Percentiles rank a stretch among this genome's conserved stretches.
phyloP scores from a whole-genome alignment of 2,797 vertebrate genomes.

The Platalea minor region DNA sequence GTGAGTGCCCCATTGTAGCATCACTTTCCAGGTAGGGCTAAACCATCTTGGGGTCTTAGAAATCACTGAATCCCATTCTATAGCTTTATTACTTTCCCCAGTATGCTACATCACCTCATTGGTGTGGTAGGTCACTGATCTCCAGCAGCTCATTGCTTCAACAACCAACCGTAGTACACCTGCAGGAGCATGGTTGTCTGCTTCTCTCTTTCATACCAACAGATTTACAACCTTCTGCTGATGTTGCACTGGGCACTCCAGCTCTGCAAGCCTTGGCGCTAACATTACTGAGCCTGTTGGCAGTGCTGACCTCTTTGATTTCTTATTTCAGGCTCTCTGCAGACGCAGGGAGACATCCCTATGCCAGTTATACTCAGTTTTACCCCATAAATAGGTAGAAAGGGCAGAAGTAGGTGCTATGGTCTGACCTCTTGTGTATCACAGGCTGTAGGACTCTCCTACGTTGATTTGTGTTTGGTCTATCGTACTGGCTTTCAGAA shows the following conservation, averaged over 20 bases:
- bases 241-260: not conserved
- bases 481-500: not conserved
- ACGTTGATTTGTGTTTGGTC: not conserved
- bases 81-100: not conserved
- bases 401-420: not conserved
- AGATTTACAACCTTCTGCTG: not conserved
- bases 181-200: not conserved
- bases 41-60: not conserved
- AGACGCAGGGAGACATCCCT: not conserved
- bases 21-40: not conserved
- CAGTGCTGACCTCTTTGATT: not conserved
- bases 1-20: not conserved
- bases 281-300: not conserved
- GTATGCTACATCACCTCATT: accelerated
- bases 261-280: not conserved
- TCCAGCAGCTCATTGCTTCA: not conserved
- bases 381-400: not conserved
- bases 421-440: not conserved
- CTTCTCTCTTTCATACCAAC: not conserved
- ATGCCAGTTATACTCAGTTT: not conserved
- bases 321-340: not conserved
- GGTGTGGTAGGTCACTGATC: not conserved
- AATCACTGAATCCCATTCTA: not conserved
- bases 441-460: not conserved
- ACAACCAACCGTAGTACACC: not conserved